Evolutionary conservation across 2,888 invertebrate genomes (phyloP), one percentile per base, ranked within the genome.

Genomic region (Noctua comes): DNA sequence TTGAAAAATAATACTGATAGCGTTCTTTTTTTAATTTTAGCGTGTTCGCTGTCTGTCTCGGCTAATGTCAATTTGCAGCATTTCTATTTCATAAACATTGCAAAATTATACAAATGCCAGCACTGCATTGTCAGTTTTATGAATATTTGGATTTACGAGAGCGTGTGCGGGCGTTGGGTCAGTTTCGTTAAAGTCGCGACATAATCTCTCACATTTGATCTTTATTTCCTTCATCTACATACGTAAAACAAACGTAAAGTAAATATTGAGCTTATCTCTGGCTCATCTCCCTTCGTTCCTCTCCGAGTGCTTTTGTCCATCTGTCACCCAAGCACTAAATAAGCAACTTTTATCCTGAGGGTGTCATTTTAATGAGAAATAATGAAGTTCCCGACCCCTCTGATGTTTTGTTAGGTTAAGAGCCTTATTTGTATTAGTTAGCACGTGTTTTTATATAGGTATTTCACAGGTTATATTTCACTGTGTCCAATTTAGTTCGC

Each of bases 371-470:
- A 96, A 97, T 96, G 95, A 96, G 93, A 94, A 96, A 90, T 95
- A 96, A 97, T 96, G 96, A 96, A 95, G 94, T 95, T 92, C 87
- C 92, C 93, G 91, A 91, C 94, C 94, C 91, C 91, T 91, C 91
- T 89, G 88, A 91, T 94, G 94, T 95, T 96, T 95, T 95, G 94
- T 95, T 94, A 95, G 93, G 95, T 92, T 94, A 94, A 95, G 94
- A 94, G 92, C 91, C 93, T 93, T 96, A 96, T 96, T 96, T 96
- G 93, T 96, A 94, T 95, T 95, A 95, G 94, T 95, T 96, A 95
- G 93, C 88, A 92, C 93, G 92, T 95, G 94, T 94, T 95, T 95
- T 94, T 93, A 91, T 93, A 91, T 89, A 89, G 86, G 86, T 86
- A 78, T 85, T 87, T 86, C 86, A 68, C 78, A 81, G 83, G 86